phyloP scores from a whole-genome alignment of 2,888 invertebrate genomes.

The Lucinisca nassula region DNA sequence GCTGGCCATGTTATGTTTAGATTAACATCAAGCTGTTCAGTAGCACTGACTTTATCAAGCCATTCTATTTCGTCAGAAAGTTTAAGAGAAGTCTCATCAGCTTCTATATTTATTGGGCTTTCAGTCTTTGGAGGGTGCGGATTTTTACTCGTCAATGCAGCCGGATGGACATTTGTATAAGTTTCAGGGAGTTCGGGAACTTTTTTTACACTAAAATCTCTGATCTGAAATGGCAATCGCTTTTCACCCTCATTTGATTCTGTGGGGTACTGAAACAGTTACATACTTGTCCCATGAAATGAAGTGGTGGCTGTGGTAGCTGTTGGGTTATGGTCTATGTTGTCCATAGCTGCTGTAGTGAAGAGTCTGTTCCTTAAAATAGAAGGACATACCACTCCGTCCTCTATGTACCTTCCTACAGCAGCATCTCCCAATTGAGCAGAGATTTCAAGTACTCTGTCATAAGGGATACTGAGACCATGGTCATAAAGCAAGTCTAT shows the following conservation, averaged over 20 bases:
- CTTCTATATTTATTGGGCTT: too few species aligned
- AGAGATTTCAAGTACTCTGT: conserved; percentile 41
- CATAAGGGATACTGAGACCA: conserved; percentile 27
- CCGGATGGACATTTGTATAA: conserved; percentile 32
- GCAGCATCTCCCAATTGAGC: neutral
- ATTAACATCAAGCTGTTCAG: too few species aligned
- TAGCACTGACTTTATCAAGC: too few species aligned
- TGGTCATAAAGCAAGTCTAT: neutral
- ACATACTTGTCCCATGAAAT: conserved; percentile 45
- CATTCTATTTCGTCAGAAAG: too few species aligned
- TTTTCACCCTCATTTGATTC: too few species aligned
- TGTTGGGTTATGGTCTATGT: conserved; percentile 52
- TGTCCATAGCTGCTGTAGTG: conserved; percentile 33
- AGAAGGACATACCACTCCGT: conserved; percentile 36
- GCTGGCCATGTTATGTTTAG: too few species aligned
- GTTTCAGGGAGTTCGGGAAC: conserved; percentile 38
- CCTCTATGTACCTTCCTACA: neutral
- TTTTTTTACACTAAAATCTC: too few species aligned
- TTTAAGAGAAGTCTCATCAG: too few species aligned
- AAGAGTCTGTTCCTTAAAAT: conserved; percentile 10
- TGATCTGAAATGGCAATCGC: too few species aligned
- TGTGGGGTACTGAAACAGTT: conserved; percentile 32
- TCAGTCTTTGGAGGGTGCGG: neutral
- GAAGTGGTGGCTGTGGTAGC: conserved; percentile 36
- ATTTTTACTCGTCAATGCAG: conserved; percentile 7